phyloP scores from a whole-genome alignment of 2,797 vertebrate species.

The Antennarius maculatus region DNA sequence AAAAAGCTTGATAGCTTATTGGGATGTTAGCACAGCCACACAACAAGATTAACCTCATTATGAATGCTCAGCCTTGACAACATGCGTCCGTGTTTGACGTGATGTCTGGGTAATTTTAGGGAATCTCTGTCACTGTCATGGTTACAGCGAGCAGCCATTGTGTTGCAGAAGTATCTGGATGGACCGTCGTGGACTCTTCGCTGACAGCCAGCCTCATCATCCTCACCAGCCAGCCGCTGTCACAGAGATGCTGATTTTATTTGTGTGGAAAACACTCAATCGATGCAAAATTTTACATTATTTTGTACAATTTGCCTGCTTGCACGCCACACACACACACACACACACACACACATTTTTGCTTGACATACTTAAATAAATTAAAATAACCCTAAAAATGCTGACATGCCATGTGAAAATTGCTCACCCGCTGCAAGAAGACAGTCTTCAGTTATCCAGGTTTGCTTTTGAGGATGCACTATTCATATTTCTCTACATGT shows the following conservation, averaged over 20 bases:
- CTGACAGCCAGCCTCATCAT: conserved; percentile 71
- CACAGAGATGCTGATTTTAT: background rate
- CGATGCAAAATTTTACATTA: no score
- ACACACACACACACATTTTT: no score
- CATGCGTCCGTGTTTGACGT: conserved; percentile 64
- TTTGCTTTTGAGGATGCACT: background rate
- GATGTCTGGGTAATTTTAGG: conserved; percentile 87
- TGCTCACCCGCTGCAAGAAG: background rate
- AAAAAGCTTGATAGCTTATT: background rate
- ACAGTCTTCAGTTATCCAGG: background rate
- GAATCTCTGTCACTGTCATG: conserved; percentile 88
- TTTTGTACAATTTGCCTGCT: no score
- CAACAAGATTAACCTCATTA: conserved; percentile 20
- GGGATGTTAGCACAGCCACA: background rate
- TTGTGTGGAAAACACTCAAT: no score
- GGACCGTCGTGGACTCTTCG: conserved; percentile 76
- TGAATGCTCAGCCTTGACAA: background rate
- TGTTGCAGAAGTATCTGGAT: conserved; percentile 73
- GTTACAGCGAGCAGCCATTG: conserved; percentile 87
- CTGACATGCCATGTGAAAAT: background rate
- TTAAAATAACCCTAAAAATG: background rate
- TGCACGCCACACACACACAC: no score
- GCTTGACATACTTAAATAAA: background rate
- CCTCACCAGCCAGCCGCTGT: background rate
- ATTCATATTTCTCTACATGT: background rate